A percentile compares a stretch with the other conserved stretches of the same genome.
phyloP scores from a whole-genome alignment of 2,113 vertebrate genomes.

The Gasterosteus aculeatus region DNA sequence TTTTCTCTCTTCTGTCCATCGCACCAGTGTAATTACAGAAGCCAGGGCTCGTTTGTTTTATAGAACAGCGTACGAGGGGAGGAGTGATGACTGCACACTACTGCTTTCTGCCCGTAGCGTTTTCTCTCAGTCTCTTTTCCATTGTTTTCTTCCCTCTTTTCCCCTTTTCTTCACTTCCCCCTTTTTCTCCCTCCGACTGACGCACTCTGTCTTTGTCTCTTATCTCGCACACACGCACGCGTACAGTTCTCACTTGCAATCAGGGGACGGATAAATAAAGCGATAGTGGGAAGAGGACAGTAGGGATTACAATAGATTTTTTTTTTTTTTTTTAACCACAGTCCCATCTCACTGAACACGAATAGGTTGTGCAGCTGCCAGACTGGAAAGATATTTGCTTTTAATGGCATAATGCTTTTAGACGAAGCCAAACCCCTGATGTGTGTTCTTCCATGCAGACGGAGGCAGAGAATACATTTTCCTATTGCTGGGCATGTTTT shows the following conservation, averaged over 20 bases:
- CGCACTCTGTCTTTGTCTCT: slow-evolving; percentile 60
- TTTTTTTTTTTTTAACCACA: slow-evolving; percentile 62
- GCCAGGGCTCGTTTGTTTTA: slow-evolving; percentile 80
- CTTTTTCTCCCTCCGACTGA: slow-evolving; percentile 44
- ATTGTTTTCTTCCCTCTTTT: slow-evolving; percentile 50
- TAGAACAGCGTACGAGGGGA: slow-evolving; percentile 70
- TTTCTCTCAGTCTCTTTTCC: slow-evolving; percentile 43
- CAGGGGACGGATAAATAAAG: slow-evolving; percentile 66
- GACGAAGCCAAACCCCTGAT: slow-evolving; percentile 61
- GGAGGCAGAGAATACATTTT: slow-evolving; percentile 50
- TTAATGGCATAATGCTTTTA: slow-evolving; percentile 72
- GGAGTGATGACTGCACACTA: slow-evolving; percentile 70
- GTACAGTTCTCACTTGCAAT: slow-evolving; percentile 62
- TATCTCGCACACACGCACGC: slow-evolving; percentile 44
- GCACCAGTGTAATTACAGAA: slow-evolving; percentile 81
- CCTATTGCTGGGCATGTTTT: slow-evolving; percentile 48
- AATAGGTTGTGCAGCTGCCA: slow-evolving; percentile 70
- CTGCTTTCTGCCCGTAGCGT: slow-evolving; percentile 60
- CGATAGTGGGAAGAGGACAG: slow-evolving; percentile 74
- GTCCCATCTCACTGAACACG: slow-evolving; percentile 77
- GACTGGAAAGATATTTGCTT: slow-evolving; percentile 74
- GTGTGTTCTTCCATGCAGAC: slow-evolving; percentile 58
- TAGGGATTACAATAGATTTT: slow-evolving; percentile 76
- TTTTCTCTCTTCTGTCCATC: slow-evolving; percentile 78
- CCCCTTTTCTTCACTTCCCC: slow-evolving; percentile 26